A percentile compares a stretch with the other conserved stretches of the same genome.
These are phyloP conservation scores for Anagyrus pseudococci DNA, from an alignment of 2,888 invertebrate genomes.

Conservation along the genomic window DNA sequence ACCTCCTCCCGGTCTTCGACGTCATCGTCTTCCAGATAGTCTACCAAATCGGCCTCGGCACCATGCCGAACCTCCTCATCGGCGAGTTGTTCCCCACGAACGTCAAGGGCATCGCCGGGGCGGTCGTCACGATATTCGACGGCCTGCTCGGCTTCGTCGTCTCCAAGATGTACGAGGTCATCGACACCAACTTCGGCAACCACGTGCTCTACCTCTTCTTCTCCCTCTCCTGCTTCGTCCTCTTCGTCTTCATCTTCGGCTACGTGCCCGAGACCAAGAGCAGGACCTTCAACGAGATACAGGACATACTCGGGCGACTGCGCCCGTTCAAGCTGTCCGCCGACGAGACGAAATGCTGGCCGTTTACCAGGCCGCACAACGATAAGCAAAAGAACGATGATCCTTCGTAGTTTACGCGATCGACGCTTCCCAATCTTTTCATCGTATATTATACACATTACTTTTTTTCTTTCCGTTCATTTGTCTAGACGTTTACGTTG, in stretches of 20 bases:
- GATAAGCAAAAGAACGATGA: neutral
- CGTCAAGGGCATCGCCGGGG: constrained; percentile 55
- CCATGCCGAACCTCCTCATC: constrained; percentile 54
- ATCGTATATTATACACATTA: no score
- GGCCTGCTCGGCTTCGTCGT: constrained; percentile 55
- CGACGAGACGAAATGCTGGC: constrained; percentile 1
- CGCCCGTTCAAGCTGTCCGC: constrained; percentile 19
- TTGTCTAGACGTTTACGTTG: no score
- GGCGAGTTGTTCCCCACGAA: constrained; percentile 57
- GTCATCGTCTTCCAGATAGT: constrained; percentile 54
- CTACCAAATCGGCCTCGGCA: constrained; percentile 57
- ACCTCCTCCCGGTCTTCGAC: constrained; percentile 51
- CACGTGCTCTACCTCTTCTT: constrained; percentile 53
- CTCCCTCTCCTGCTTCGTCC: constrained; percentile 49
- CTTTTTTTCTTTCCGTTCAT: no score
- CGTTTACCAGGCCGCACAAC: constrained; percentile 4
- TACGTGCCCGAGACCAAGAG: constrained; percentile 57
- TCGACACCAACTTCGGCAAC: constrained; percentile 47
- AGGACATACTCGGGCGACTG: constrained; percentile 45
- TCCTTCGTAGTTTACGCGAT: no score
- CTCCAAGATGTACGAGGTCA: constrained; percentile 54
- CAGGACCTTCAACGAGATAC: constrained; percentile 55
- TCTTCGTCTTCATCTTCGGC: constrained; percentile 51
- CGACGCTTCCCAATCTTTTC: no score
- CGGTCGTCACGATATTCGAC: constrained; percentile 54